A percentile compares a stretch with the other conserved stretches of the same genome.
Evolutionary conservation across 2,113 vertebrate genomes (phyloP).

Genomic region (Oriolus oriolus): DNA sequence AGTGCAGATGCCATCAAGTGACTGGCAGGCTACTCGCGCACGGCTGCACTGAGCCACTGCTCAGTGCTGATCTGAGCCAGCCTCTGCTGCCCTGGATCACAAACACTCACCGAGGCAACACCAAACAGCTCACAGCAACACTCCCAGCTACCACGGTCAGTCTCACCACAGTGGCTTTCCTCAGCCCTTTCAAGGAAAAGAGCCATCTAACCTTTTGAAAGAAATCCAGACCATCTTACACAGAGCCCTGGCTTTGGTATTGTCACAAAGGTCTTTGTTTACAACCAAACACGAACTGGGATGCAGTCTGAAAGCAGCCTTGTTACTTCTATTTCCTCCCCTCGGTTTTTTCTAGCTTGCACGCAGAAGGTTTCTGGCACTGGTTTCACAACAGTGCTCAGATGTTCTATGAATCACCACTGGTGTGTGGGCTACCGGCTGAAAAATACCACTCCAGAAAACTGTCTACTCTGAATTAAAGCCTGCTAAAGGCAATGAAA

Average conservation of each 20-base stretch:
- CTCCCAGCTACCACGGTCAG: neutral
- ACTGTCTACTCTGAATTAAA: neutral
- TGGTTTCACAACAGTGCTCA: slow-evolving; percentile 12
- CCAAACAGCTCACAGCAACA: neutral
- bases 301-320: neutral
- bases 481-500: neutral
- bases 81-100: neutral
- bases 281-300: neutral
- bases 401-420: slow-evolving; percentile 46
- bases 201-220: neutral
- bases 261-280: neutral
- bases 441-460: neutral
- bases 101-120: neutral
- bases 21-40: neutral
- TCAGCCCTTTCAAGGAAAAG: neutral
- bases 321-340: neutral
- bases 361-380: slow-evolving; percentile 19
- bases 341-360: neutral
- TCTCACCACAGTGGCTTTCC: neutral
- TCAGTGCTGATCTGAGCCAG: neutral
- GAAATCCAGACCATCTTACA: neutral
- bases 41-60: neutral
- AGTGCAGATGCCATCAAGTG: neutral
- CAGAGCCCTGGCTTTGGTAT: neutral
- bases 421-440: neutral